These are phyloP conservation scores for Clostera curtula DNA, from an alignment of 2,888 invertebrate species.

Conservation along the genomic window DNA sequence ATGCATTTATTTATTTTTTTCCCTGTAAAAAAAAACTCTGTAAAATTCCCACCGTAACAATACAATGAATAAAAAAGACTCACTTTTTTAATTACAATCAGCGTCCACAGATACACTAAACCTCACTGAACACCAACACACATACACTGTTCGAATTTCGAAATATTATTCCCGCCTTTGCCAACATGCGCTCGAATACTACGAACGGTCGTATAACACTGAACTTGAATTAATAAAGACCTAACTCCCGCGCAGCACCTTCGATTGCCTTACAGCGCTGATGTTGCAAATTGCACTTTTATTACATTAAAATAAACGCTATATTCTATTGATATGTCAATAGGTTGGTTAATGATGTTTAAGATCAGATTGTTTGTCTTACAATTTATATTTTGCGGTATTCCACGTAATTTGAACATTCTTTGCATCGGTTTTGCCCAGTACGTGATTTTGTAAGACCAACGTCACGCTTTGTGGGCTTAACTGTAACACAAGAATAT, in stretches of 20 bases:
- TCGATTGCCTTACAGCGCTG: constrained; percentile 38
- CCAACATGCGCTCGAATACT: constrained; percentile 29
- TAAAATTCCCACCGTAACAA: constrained; percentile 16
- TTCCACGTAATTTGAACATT: constrained; percentile 29
- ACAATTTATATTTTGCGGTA: constrained; percentile 29
- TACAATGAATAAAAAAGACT: constrained; percentile 11
- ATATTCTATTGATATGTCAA: constrained; percentile 7
- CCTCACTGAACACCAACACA: constrained; percentile 28
- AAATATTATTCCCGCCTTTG: constrained; percentile 15
- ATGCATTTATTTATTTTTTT: constrained; percentile 1
- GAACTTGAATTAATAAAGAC: constrained; percentile 45
- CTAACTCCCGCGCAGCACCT: constrained; percentile 38
- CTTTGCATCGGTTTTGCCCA: too few species aligned
- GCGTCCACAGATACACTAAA: too few species aligned
- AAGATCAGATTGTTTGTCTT: constrained; percentile 12
- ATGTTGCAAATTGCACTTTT: constrained; percentile 10
- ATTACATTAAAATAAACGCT: constrained; percentile 4
- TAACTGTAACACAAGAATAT: too few species aligned
- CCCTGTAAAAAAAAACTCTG: constrained; percentile 4
- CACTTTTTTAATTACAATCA: too few species aligned
- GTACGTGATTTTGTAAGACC: constrained; percentile 4
- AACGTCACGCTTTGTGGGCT: constrained; percentile 1
- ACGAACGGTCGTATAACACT: constrained; percentile 50
- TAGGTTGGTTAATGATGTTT: constrained; percentile 2
- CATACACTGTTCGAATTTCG: constrained; percentile 26